Evolutionary conservation across 2,113 vertebrate species (phyloP), one percentile per base, ranked within the genome.

Genomic region (Lepisosteus oculatus): DNA sequence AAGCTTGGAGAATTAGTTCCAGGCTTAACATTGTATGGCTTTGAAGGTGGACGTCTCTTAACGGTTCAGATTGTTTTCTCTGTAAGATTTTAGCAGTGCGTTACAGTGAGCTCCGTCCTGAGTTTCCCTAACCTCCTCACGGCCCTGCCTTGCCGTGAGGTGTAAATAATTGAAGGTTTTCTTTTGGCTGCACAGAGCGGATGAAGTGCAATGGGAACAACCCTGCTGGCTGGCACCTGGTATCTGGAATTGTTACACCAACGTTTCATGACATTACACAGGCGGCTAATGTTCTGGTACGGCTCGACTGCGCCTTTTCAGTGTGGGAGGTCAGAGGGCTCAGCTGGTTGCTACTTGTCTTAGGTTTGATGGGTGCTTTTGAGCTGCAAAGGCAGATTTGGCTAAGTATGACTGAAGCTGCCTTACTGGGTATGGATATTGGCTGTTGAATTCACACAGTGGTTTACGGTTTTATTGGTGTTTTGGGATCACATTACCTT

Each of bases 111-210:
- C 56, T 8, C 3, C 12, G 14, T 59, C 17, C 1, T n/a, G 11
- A 3, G 56, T 59, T 13, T 62, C 47, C 15, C 8, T 45, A n/a
- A 47, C n/a, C 55, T 47, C 55, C 14, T 42, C 6, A 43, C 29
- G 42, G 12, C 43, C 57, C 61, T 68, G 72, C 72, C 69, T 85
- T 55, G 57, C 68, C 89, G 90, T 87, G 81, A 87, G 74, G 91
- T 90, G 89, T 85, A 88, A 89, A 91, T 89, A 69, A 84, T 79
- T 74, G 74, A 68, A 77, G 80, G 69, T 51, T 9, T 51, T 51
- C 8, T 51, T 51, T 51, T 51, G 4, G 4, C 47, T 51, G 47
- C 47, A 51, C 47, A 51, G 47, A 51, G 8, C 2, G 47, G 47
- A 5, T 51, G 8, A 9, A 51, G 47, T 6, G 8, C 47, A 5